phyloP scores from a whole-genome alignment of 1,140 invertebrate genomes.

The Drosophila sechellia region DNA sequence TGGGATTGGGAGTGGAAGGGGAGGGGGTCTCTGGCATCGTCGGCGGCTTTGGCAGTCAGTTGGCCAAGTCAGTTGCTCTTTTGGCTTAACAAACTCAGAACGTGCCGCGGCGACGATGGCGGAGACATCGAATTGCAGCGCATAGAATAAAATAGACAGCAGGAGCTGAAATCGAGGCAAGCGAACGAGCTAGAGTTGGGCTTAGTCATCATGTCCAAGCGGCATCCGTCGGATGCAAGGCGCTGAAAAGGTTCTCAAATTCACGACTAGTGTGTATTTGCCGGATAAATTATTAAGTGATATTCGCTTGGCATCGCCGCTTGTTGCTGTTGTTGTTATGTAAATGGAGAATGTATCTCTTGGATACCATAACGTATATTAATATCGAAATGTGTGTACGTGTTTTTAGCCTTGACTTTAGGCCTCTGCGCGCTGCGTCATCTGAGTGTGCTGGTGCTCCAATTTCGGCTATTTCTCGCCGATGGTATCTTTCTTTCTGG shows the following conservation, averaged over 20 bases:
- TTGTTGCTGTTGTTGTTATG: slow-evolving; percentile 65
- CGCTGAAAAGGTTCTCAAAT: slow-evolving; percentile 25
- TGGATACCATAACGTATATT: slow-evolving; percentile 67
- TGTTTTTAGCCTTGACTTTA: slow-evolving; percentile 64
- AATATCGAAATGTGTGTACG: slow-evolving; percentile 35
- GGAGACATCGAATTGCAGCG: slow-evolving; percentile 65
- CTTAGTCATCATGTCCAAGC: slow-evolving; percentile 66
- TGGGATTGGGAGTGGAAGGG: slow-evolving; percentile 26
- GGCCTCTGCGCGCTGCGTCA: slow-evolving; percentile 65
- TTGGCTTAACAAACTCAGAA: slow-evolving; percentile 80
- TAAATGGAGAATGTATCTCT: slow-evolving; percentile 74
- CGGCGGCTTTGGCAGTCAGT: slow-evolving; percentile 64
- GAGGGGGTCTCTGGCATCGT: slow-evolving; percentile 46
- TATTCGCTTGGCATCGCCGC: slow-evolving; percentile 32
- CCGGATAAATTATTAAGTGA: slow-evolving; percentile 45
- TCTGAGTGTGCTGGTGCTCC: slow-evolving; percentile 62
- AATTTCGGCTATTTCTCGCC: slow-evolving; percentile 50
- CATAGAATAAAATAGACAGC: slow-evolving; percentile 50
- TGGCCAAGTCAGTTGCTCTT: slow-evolving; percentile 80
- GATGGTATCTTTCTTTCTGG: slow-evolving; percentile 3
- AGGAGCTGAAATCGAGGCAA: neutral
- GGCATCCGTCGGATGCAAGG: slow-evolving; percentile 43
- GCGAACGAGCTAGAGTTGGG: slow-evolving; percentile 32
- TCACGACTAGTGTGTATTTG: slow-evolving; percentile 18
- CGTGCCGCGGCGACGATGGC: slow-evolving; percentile 69